Conservation (phyloP, 2,888 invertebrate genomes). For the Branchipolynoe longqiensis region DNA sequence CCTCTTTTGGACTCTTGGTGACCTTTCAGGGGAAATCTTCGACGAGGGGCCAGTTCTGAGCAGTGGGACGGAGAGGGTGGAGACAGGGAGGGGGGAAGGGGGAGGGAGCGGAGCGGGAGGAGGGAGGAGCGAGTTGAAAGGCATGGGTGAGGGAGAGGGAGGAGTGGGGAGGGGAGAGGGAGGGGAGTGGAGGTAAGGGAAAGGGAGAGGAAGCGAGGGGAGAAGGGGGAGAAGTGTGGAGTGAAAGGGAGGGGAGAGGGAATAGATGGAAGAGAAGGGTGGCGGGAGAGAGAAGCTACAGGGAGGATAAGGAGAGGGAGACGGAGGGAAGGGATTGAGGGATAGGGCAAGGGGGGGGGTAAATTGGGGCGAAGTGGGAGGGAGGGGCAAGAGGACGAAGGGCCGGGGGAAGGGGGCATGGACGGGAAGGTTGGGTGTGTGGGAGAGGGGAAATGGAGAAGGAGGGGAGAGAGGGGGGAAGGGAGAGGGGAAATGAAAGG, state of each 20-base stretch:
- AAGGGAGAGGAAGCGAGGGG: neutral
- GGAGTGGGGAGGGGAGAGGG: neutral
- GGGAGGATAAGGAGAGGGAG: too few species aligned
- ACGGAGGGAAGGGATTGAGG: too few species aligned
- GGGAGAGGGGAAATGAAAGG: too few species aligned
- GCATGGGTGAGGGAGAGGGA: neutral
- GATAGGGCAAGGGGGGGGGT: too few species aligned
- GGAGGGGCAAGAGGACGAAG: too few species aligned
- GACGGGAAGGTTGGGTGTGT: too few species aligned
- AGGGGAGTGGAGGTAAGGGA: neutral
- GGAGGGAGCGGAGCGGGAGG: neutral
- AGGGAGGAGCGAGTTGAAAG: neutral
- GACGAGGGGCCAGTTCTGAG: conserved; percentile 35
- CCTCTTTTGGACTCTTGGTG: conserved; percentile 39
- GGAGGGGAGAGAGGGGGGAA: too few species aligned
- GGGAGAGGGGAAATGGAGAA: too few species aligned
- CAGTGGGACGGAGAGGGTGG: neutral
- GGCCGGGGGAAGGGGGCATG: too few species aligned
- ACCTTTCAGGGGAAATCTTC: conserved; percentile 11
- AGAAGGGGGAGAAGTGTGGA: neutral
- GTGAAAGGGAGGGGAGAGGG: neutral
- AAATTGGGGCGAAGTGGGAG: too few species aligned
- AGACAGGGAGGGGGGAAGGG: neutral
- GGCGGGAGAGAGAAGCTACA: too few species aligned
- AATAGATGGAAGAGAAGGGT: neutral